Evolutionary conservation across 2,888 invertebrate genomes (phyloP), one percentile per base, ranked within the genome.

Genomic region (Eucriotettix oculatus): DNA sequence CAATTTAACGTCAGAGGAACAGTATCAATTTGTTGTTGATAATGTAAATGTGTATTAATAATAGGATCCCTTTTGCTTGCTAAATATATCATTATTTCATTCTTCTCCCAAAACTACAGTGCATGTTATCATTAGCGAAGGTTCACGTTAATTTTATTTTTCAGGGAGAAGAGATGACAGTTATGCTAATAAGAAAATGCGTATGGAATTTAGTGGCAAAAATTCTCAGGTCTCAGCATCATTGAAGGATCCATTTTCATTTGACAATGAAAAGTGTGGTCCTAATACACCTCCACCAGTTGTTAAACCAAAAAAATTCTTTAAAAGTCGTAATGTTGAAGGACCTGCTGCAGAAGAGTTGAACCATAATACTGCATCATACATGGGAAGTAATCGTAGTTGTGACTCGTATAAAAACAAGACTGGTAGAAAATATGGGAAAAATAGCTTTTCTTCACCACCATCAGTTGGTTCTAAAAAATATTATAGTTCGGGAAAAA

Each of bases 251-350:
- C 72, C 73, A 10, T 75, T 74, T 61, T 71, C 72, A 5, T 73
- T 74, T 57, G 73, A 75, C 40, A 67, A 71, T 14, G 71, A 70
- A 58, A 53, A 52, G 42, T 42, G 40, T 48, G 40, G 42, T 16
- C 10, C 41, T 42, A 52, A 54, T 42, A 16, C 16, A 58, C 42
- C 48, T 11, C 75, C 79, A 58, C 76, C 79, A 64, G 75, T 78
- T 59, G 67, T 76, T 10, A 89, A 90, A 72, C 91, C 91, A 54
- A 88, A 90, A 71, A 92, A 92, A 71, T 92, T 92, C 73, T 92
- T 92, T 71, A 92, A 92, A 71, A 90, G 90, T 70, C 84, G 88
- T 58, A 89, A 87, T 73, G 78, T 82, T 54, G 66, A 64, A n/a
- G 63, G 56, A 42, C 53, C 63, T 53, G 29, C 29, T 7, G 17